A percentile compares a stretch with the other conserved stretches of the same genome.
phyloP scores from a whole-genome alignment of 2,888 invertebrate genomes.

The Bellardia pandia region DNA sequence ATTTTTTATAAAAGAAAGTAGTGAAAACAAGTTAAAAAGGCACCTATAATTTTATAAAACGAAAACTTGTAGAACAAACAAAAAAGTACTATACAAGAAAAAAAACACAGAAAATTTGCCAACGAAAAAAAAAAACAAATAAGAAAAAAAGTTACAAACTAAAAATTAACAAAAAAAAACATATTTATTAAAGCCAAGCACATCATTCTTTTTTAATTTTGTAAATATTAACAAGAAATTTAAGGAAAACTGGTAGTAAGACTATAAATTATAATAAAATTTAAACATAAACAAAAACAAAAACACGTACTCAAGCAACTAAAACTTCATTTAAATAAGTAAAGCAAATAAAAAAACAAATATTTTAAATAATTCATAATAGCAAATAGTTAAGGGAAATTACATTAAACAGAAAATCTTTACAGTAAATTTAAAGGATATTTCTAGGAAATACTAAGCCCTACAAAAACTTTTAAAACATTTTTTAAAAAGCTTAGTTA shows the following conservation, averaged over 20 bases:
- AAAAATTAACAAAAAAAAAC: conserved; percentile 26
- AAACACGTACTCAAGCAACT: conserved; percentile 30
- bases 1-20: conserved; percentile 13
- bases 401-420: background rate
- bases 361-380: conserved; percentile 32
- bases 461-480: too few species aligned
- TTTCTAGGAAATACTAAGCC: too few species aligned
- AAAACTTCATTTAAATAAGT: conserved; percentile 31
- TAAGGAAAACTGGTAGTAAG: conserved; percentile 69
- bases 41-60: conserved; percentile 65
- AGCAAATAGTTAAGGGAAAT: conserved; percentile 12
- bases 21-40: conserved; percentile 35
- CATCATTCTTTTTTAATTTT: conserved; percentile 54
- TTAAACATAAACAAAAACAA: background rate
- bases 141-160: conserved; percentile 54
- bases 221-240: conserved; percentile 63
- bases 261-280: conserved; percentile 53
- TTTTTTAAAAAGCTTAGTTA: background rate
- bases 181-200: conserved; percentile 62
- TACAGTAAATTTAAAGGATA: background rate
- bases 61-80: conserved; percentile 48
- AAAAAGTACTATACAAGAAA: conserved; percentile 47
- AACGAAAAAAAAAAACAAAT: conserved; percentile 64
- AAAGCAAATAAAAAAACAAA: conserved; percentile 65
- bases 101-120: conserved; percentile 67